These are phyloP conservation scores for Chrysoperla carnea DNA, from an alignment of 1,140 invertebrate species.

Conservation along the genomic window DNA sequence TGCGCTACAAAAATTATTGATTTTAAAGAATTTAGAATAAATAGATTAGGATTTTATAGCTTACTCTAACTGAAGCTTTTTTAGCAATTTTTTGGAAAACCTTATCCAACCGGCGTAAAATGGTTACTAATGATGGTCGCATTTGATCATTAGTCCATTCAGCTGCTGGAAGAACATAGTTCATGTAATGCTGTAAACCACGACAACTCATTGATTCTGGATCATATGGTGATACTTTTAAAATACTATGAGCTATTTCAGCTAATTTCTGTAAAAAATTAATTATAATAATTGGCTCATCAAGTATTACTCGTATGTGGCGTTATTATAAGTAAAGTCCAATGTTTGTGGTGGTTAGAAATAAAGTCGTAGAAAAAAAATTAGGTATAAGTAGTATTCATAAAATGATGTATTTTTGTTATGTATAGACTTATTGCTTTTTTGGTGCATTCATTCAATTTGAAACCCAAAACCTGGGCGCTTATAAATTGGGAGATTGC, in stretches of 20 bases:
- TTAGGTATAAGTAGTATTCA: no score
- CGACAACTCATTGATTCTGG: conserved; percentile 86
- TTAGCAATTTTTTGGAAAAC: conserved; percentile 96
- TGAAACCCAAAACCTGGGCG: no score
- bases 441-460: no score
- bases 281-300: conserved; percentile 1
- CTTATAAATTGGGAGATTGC: no score
- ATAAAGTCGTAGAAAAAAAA: no score
- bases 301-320: no score
- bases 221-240: conserved; percentile 97
- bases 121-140: conserved; percentile 77
- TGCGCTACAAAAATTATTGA: conserved; percentile 37
- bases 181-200: conserved; percentile 86
- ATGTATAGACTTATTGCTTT: no score
- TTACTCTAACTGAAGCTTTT: conserved; percentile 70
- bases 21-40: conserved; percentile 1
- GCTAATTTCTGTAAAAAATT: conserved; percentile 57
- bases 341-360: no score
- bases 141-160: conserved; percentile 95
- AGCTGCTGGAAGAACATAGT: conserved; percentile 79
- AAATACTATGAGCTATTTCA: conserved; percentile 87
- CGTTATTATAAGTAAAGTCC: no score
- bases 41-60: conserved; percentile 4
- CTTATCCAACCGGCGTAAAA: conserved; percentile 86
- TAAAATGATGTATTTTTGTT: no score